Percentiles rank a stretch among this genome's conserved stretches.
Conservation (phyloP, 2,113 vertebrate species). For the Theristicus caerulescens region DNA sequence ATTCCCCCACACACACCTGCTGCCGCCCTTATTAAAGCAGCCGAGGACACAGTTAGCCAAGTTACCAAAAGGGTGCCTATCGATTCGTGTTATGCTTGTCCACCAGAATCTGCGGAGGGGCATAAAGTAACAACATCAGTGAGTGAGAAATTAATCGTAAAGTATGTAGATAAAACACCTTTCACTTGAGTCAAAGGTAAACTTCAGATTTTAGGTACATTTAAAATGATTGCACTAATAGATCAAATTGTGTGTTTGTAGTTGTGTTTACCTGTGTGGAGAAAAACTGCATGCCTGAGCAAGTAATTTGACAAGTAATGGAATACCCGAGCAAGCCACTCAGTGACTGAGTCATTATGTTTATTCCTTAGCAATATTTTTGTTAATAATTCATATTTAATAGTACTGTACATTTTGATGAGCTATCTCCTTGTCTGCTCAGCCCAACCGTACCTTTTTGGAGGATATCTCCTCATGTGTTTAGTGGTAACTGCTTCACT, state of each 20-base stretch:
- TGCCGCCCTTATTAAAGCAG: background rate
- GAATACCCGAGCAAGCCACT: background rate
- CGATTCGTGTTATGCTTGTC: rapidly evolving
- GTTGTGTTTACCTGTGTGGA: background rate
- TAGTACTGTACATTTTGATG: background rate
- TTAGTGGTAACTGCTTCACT: background rate
- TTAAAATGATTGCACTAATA: background rate
- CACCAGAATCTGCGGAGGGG: background rate
- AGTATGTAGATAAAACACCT: background rate
- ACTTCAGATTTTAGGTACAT: background rate
- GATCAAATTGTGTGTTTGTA: background rate
- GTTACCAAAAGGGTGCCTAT: background rate
- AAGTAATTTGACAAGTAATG: background rate
- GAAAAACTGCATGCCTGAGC: background rate
- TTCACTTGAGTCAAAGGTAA: background rate
- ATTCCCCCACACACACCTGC: background rate
- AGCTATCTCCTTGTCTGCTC: background rate
- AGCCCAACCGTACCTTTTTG: background rate
- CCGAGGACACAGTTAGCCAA: background rate
- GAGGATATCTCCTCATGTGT: background rate
- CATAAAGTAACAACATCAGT: background rate
- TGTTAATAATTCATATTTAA: background rate
- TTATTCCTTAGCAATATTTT: background rate
- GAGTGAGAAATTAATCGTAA: background rate
- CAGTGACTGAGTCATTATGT: background rate